phyloP scores from a whole-genome alignment of 2,888 invertebrate genomes.

The Cataglyphis altisquamis region DNA sequence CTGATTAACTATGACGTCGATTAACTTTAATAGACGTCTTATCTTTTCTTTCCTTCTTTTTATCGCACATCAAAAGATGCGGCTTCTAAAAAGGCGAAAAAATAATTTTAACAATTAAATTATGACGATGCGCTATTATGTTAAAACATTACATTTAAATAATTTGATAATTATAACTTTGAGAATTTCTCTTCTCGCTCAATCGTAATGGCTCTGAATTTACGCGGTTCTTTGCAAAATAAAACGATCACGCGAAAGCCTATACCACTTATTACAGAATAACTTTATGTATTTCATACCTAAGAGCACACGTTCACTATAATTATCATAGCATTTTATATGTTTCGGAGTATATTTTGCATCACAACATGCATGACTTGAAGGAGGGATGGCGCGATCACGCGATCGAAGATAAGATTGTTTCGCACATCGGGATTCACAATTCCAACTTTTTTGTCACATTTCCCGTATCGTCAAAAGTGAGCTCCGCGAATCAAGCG shows the following conservation, averaged over 20 bases:
- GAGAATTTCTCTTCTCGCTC: background rate
- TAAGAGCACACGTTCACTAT: background rate
- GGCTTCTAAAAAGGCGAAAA: background rate
- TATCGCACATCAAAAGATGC: no score
- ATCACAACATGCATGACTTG: conserved; percentile 2
- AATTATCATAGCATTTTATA: background rate
- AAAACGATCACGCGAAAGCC: background rate
- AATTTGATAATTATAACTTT: background rate
- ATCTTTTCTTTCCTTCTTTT: background rate
- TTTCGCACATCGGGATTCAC: background rate
- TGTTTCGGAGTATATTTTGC: background rate
- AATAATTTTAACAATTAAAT: background rate
- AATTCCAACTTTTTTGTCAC: background rate
- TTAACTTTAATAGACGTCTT: conserved; percentile 13
- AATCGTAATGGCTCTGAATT: background rate
- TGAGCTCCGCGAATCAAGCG: background rate
- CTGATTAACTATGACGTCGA: conserved; percentile 36
- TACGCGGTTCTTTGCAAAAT: background rate
- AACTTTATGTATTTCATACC: background rate
- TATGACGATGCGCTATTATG: background rate
- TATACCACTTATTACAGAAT: background rate
- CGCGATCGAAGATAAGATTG: background rate
- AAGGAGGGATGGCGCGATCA: background rate
- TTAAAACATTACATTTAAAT: background rate
- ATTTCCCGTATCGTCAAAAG: background rate